A percentile compares a stretch with the other conserved stretches of the same genome.
Evolutionary conservation across 2,888 invertebrate genomes (phyloP).

Genomic region (Lordiphosa fenestrarum): DNA sequence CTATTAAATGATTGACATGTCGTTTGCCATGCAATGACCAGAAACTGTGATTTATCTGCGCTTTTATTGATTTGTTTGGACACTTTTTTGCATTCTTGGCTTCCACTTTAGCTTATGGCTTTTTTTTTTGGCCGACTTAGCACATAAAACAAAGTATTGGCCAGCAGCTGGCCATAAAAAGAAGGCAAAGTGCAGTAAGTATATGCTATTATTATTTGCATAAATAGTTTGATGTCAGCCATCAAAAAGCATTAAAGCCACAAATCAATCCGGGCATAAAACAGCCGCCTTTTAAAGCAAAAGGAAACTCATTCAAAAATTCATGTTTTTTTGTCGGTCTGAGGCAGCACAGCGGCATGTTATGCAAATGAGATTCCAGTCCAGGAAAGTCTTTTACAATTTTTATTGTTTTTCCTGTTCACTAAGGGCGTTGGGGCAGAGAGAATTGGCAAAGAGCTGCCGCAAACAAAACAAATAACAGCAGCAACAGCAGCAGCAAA

Average conservation of each 20-base stretch:
- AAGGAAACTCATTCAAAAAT: constrained; percentile 12
- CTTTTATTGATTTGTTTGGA: constrained; percentile 56
- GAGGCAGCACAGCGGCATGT: constrained; percentile 21
- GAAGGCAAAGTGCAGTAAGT: constrained; percentile 35
- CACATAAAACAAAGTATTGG: constrained; percentile 49
- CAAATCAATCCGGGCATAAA: constrained; percentile 40
- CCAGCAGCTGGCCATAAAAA: constrained; percentile 54
- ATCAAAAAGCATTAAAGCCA: constrained; percentile 39
- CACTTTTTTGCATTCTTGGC: constrained; percentile 15
- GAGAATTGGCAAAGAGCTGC: constrained; percentile 45
- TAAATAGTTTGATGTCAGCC: constrained; percentile 62
- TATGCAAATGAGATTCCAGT: constrained; percentile 35
- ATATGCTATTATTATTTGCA: constrained; percentile 25
- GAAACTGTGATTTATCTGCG: constrained; percentile 52
- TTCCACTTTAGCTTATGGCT: constrained; percentile 42
- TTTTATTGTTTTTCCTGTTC: constrained; percentile 22
- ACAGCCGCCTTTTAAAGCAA: constrained; percentile 3
- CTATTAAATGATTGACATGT: constrained; percentile 29
- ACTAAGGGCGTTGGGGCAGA: constrained; percentile 40
- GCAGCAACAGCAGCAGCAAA: constrained; percentile 21
- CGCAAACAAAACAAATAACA: constrained; percentile 30
- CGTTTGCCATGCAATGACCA: constrained; percentile 42
- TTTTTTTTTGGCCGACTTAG: constrained; percentile 19
- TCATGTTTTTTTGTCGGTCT: constrained; percentile 20
- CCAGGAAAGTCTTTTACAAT: constrained; percentile 20